A percentile compares a stretch with the other conserved stretches of the same genome.
Conservation (phyloP, 2,113 vertebrate species). For the Colossoma macropomum region DNA sequence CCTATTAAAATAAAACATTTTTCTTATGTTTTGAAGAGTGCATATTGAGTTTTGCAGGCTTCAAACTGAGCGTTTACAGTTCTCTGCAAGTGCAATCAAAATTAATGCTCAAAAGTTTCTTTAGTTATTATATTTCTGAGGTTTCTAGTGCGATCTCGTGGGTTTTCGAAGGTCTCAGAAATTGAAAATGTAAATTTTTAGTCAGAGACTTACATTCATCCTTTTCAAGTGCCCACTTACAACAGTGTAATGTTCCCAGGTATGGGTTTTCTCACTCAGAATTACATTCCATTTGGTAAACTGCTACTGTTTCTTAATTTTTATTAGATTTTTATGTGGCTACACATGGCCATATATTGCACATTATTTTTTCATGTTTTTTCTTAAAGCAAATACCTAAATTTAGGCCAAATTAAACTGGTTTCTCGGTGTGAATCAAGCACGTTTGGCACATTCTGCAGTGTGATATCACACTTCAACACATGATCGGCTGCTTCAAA, state of each 20-base stretch:
- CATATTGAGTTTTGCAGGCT: neutral
- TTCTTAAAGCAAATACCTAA: neutral
- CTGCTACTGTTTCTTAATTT: neutral
- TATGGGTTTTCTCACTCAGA: neutral
- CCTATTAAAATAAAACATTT: neutral
- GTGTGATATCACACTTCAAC: neutral
- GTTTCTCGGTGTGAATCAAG: neutral
- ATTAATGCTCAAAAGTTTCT: neutral
- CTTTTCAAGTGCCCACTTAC: neutral
- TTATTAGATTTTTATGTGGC: neutral
- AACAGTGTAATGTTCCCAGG: too few relatives aligned
- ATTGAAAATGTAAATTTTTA: neutral
- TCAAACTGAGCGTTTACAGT: neutral
- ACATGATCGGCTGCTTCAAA: neutral
- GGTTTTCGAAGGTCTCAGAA: neutral
- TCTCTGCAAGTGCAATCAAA: neutral
- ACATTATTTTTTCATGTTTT: too few relatives aligned
- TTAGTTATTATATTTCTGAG: slow-evolving; percentile 10
- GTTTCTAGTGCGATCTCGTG: neutral
- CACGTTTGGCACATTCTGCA: neutral
- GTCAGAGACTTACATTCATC: neutral
- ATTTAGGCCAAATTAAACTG: neutral
- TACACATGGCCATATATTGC: neutral
- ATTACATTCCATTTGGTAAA: neutral
- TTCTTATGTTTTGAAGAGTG: slow-evolving; percentile 21